Evolutionary conservation across 2,888 invertebrate species (phyloP).

Genomic region (Amorpha juglandis): DNA sequence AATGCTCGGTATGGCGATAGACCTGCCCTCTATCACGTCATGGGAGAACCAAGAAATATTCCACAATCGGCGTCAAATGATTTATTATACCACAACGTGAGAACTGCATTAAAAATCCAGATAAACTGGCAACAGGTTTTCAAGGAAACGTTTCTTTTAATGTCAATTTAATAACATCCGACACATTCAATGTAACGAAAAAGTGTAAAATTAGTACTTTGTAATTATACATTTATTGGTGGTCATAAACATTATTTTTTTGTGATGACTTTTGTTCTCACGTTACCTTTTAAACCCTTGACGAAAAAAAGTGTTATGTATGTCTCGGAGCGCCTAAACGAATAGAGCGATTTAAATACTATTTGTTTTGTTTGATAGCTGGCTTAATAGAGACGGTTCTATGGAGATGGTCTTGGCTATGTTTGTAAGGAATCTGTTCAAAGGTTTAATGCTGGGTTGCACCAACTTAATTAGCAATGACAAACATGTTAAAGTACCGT

Average conservation of each 20-base stretch:
- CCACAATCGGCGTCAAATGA: background rate
- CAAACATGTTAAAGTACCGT: too few relatives aligned
- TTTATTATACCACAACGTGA: slow-evolving; percentile 3
- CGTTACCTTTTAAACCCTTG: background rate
- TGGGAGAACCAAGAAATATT: background rate
- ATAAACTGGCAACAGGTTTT: background rate
- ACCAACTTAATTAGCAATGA: too few relatives aligned
- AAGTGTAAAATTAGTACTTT: background rate
- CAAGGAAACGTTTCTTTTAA: slow-evolving; percentile 13
- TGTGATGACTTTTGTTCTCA: background rate
- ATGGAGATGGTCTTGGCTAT: too few relatives aligned
- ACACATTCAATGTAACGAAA: background rate
- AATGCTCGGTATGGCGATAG: too few relatives aligned
- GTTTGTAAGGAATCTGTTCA: too few relatives aligned
- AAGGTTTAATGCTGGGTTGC: too few relatives aligned
- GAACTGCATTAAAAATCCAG: slow-evolving; percentile 8
- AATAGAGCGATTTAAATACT: too few relatives aligned
- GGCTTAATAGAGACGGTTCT: too few relatives aligned
- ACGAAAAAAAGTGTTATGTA: too few relatives aligned
- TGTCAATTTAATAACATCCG: slow-evolving; percentile 5
- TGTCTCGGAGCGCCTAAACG: too few relatives aligned
- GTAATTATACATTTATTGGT: slow-evolving; percentile 1
- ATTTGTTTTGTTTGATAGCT: too few relatives aligned
- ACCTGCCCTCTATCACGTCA: too few relatives aligned
- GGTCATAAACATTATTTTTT: background rate